Conservation (phyloP, 1,140 invertebrate species). For the Stenopsyche tienmushanensis region DNA sequence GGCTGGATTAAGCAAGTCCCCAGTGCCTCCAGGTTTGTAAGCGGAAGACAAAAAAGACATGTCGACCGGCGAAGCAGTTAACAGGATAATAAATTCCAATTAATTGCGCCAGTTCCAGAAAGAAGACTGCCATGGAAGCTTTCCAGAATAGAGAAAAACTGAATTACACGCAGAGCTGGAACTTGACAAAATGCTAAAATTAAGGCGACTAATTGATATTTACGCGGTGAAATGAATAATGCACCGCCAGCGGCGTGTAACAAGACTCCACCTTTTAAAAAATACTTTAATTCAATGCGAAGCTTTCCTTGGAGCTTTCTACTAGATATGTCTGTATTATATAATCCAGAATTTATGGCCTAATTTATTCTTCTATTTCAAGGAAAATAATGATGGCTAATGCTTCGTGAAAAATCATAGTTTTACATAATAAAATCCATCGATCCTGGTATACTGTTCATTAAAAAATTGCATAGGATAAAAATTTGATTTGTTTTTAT, state of each 20-base stretch:
- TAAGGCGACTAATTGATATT: conserved; percentile 35
- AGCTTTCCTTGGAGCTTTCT: too few relatives aligned
- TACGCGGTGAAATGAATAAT: conserved; percentile 35
- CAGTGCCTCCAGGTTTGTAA: too few relatives aligned
- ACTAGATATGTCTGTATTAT: too few relatives aligned
- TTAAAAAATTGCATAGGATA: too few relatives aligned
- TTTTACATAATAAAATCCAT: too few relatives aligned
- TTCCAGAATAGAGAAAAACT: conserved; percentile 6
- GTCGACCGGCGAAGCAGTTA: conserved; percentile 23
- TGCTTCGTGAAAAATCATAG: too few relatives aligned
- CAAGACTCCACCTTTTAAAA: not conserved
- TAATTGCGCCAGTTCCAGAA: conserved; percentile 26
- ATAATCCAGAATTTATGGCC: too few relatives aligned
- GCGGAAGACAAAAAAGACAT: conserved; percentile 5
- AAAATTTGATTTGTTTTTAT: too few relatives aligned
- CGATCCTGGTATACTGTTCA: too few relatives aligned
- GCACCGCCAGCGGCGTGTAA: conserved; percentile 11
- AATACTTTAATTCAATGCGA: not conserved
- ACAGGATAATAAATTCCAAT: conserved; percentile 41
- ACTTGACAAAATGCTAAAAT: conserved; percentile 32
- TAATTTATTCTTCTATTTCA: not conserved
- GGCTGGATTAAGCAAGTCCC: too few relatives aligned
- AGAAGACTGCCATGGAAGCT: not conserved
- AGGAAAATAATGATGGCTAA: not conserved
- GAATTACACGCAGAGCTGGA: conserved; percentile 16